Conservation (phyloP, 2,888 invertebrate species). For the Chymomyza procnemis region DNA sequence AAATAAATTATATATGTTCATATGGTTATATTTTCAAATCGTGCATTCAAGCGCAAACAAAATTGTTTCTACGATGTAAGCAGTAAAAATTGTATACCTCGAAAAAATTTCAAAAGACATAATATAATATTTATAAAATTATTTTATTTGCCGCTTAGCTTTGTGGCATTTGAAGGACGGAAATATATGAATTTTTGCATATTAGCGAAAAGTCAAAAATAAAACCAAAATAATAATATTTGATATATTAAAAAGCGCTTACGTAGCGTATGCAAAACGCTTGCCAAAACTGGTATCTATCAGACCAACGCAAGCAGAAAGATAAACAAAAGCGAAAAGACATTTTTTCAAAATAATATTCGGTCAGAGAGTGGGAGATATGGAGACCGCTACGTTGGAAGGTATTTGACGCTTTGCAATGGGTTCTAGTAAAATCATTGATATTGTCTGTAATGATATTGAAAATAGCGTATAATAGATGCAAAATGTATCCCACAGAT, state of each 20-base stretch:
- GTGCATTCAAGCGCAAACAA: constrained; percentile 47
- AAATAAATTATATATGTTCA: not conserved
- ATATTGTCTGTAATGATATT: constrained; percentile 15
- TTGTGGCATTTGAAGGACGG: constrained; percentile 65
- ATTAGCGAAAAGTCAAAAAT: constrained; percentile 50
- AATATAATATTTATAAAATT: constrained; percentile 33
- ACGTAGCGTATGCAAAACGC: constrained; percentile 42
- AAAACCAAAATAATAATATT: constrained; percentile 41
- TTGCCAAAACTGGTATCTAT: constrained; percentile 1
- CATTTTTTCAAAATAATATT: constrained; percentile 36
- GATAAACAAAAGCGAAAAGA: constrained; percentile 32
- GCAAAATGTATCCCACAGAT: too few relatives aligned
- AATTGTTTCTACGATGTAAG: not conserved
- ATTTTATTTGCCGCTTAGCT: constrained; percentile 33
- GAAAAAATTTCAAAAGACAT: constrained; percentile 20
- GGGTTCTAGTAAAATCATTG: not conserved
- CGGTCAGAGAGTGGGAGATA: too few relatives aligned
- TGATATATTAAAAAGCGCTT: constrained; percentile 52
- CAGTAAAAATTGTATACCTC: not conserved
- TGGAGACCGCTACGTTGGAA: not conserved
- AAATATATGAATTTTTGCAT: constrained; percentile 61
- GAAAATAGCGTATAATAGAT: too few relatives aligned
- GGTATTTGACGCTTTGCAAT: not conserved
- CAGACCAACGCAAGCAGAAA: constrained; percentile 16
- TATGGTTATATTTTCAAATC: constrained; percentile 34